Evolutionary conservation across 2,113 vertebrate species (phyloP).

Genomic region (Daphoenositta chrysoptera): DNA sequence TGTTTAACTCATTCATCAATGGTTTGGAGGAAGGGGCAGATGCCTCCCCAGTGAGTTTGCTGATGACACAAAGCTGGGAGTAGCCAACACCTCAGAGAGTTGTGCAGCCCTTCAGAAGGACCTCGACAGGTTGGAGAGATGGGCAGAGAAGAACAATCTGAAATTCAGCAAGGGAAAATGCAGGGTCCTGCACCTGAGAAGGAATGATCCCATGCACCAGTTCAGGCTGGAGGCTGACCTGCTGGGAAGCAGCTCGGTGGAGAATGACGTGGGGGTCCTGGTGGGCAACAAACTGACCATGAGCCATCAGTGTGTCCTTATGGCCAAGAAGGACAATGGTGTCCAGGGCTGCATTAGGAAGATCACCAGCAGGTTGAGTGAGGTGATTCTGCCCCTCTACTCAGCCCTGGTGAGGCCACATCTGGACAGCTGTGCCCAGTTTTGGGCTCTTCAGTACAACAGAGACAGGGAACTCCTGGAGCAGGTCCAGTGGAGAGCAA

Average conservation of each 20-base stretch:
- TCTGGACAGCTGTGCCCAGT: not conserved
- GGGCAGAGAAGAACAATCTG: not conserved
- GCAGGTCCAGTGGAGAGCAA: accelerated
- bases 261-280: not conserved
- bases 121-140: not conserved
- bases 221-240: not conserved
- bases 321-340: not conserved
- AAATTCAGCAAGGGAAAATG: not conserved
- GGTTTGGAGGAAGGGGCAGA: not conserved
- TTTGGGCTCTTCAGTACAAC: not conserved
- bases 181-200: not conserved
- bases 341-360: not conserved
- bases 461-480: not conserved
- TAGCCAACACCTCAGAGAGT: not conserved
- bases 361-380: not conserved
- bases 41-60: accelerated
- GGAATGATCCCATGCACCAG: not conserved
- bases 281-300: too few relatives aligned
- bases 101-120: not conserved
- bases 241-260: not conserved
- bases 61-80: not conserved
- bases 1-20: not conserved
- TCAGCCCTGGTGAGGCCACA: not conserved
- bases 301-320: not conserved
- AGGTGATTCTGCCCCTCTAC: not conserved